Percentiles rank a stretch among this genome's conserved stretches.
These are phyloP conservation scores for Gephyroberyx darwinii DNA, from an alignment of 2,797 vertebrate species.

Conservation along the genomic window DNA sequence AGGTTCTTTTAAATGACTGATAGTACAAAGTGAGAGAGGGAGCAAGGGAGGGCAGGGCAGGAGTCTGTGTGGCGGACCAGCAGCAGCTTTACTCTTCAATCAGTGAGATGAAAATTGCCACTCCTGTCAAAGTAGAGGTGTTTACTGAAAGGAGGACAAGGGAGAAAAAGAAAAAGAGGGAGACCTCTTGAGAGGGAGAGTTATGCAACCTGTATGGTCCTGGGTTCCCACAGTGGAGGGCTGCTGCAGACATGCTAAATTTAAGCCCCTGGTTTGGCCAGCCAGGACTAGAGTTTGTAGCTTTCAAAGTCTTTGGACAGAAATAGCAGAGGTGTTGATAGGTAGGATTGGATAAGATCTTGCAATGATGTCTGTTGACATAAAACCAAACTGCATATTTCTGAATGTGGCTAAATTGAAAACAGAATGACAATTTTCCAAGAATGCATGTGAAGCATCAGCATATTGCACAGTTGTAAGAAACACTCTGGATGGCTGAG, in stretches of 20 bases:
- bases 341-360: conserved; percentile 24
- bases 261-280: conserved; percentile 46
- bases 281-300: conserved; percentile 22
- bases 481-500: conserved; percentile 14
- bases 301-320: conserved; percentile 35
- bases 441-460: conserved; percentile 32
- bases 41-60: conserved; percentile 77
- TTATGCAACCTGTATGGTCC: conserved; percentile 73
- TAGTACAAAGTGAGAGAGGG: conserved; percentile 79
- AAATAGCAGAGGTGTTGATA: conserved; percentile 44
- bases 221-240: conserved; percentile 44
- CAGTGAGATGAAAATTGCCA: conserved; percentile 84
- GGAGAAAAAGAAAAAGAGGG: conserved; percentile 64
- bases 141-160: conserved; percentile 79
- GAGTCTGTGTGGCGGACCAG: conserved; percentile 83
- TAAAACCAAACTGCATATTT: conserved; percentile 50
- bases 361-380: conserved; percentile 46
- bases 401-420: conserved; percentile 21
- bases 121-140: conserved; percentile 82
- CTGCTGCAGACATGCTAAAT: conserved; percentile 13
- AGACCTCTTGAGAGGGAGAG: conserved; percentile 72
- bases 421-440: conserved; percentile 22
- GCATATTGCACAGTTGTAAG: conserved; percentile 26
- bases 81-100: conserved; percentile 82
- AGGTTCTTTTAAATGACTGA: conserved; percentile 78